Evolutionary conservation across 2,113 vertebrate species (phyloP), one percentile per base, ranked within the genome.

Genomic region (Myotis davidii): DNA sequence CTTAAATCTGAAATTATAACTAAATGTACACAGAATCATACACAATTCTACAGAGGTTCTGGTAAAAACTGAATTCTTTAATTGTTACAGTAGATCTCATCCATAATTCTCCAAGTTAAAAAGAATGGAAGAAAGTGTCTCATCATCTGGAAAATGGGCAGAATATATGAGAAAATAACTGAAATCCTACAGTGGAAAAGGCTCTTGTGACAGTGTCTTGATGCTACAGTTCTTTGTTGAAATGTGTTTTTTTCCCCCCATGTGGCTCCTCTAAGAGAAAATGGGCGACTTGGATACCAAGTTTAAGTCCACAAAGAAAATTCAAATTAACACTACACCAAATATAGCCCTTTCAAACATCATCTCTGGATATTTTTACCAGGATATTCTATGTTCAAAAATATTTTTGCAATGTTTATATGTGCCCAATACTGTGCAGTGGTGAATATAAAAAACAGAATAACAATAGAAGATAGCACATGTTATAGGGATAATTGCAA

Each of bases 331-430:
- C 18, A 69, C 25, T 54, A 85, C 10, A 56, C 23, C 37, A 88
- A 91, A 79, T 48, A 9, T 5, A 95, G 69, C 56, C 91, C 54
- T 91, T 95, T 79, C 32, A 88, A 93, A 92, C 20, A 81, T n/a
- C 42, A 70, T 83, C 56, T 91, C 48, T 85, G 73, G 25, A 12
- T 77, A 84, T 77, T 95, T 95, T 90, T 39, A 85, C 37, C 64
- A 78, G 54, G 88, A 78, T 73, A 82, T 70, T 88, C 10, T 74
- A 94, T 13, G 14, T 91, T 87, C 21, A 88, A 88, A 69, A 86
- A 56, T 88, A 92, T 54, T 94, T 94, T 61, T 77, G 20, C 92
- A 90, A 90, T 78, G 45, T 17, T 23, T 88, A 25, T 45, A 77
- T 45, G 9, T 79, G 3, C 4, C 64, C 18, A 89, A 76, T 23